Evolutionary conservation across 2,797 vertebrate species (phyloP), one percentile per base, ranked within the genome.

Genomic region (Alca torda): DNA sequence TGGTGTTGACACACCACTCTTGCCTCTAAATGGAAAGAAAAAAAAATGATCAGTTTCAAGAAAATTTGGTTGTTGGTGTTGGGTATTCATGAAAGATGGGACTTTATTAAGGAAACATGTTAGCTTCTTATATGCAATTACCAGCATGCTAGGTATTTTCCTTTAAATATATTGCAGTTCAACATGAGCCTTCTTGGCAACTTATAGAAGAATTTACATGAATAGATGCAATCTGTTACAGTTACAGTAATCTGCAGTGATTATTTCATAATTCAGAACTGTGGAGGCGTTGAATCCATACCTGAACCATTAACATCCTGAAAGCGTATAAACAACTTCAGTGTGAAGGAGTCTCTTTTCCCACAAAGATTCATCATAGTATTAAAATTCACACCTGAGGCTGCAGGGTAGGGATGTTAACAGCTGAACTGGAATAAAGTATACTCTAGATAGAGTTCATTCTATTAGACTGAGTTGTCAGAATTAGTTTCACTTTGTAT

Each of bases 151-250:
- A 3, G 63, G 9, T 79, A 90, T 90, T 73, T 83, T 68, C 31
- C 60, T 89, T 86, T 81, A 59, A 84, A 65, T 73, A 24, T 82
- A 4, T 35, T 77, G 4, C 51, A 76, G 33, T 73, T 81, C 67
- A 91, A 94, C 39, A n/a, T 37, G 28, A 84, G 20, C 30, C 30
- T 70, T 18, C 59, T 88, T 91, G 87, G 83, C 63, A 41, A 56
- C 9, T 33, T 74, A 6, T 20, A 24, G 60, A 77, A 91, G 37
- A 87, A 92, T 67, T 51, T 31, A 48, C 31, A 61, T 59, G 23
- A 65, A 89, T 43, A 89, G 80, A 95, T 94, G 45, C 15, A 95
- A 95, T 91, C 74, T 90, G 39, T 76, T 84, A 64, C 46, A 70
- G n/a, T 79, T 63, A 63, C 45, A 48, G n/a, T 84, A 95, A 96